phyloP scores from a whole-genome alignment of 1,140 invertebrate genomes.

The Zaprionus vittiger region DNA sequence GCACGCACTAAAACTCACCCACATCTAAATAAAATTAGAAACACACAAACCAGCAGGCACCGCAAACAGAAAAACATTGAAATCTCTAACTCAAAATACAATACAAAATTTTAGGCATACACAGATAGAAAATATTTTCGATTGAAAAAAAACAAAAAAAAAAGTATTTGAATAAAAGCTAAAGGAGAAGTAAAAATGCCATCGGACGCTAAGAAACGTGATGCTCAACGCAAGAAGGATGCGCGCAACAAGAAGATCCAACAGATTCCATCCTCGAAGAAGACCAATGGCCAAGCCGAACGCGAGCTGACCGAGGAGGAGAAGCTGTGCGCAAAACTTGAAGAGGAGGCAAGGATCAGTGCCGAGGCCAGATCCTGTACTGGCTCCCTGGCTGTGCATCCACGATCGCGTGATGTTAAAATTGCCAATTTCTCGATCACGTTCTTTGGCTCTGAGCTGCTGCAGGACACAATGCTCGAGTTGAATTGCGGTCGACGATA shows the following conservation, averaged over 20 bases:
- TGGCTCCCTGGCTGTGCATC: constrained; percentile 97
- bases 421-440: constrained; percentile 99
- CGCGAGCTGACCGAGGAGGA: constrained; percentile 88
- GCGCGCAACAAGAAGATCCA: constrained; percentile 90
- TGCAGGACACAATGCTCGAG: constrained; percentile 98
- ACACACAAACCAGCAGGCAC: neutral
- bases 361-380: constrained; percentile 97
- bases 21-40: constrained; percentile 3
- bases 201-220: constrained; percentile 93
- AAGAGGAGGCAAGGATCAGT: constrained; percentile 95
- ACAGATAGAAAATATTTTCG: constrained; percentile 12
- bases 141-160: constrained; percentile 14
- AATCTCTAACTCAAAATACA: constrained; percentile 3
- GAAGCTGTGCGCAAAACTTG: constrained; percentile 93
- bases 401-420: constrained; percentile 97
- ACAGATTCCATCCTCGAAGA: constrained; percentile 80
- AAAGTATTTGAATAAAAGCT: neutral
- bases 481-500: constrained; percentile 98
- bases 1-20: neutral
- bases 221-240: constrained; percentile 98
- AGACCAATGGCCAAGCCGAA: constrained; percentile 74
- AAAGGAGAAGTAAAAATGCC: constrained; percentile 52
- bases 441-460: constrained; percentile 98
- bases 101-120: constrained; percentile 35
- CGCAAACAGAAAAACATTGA: neutral